Conservation (phyloP, 2,888 invertebrate species). For the Boloria euphrosyne region DNA sequence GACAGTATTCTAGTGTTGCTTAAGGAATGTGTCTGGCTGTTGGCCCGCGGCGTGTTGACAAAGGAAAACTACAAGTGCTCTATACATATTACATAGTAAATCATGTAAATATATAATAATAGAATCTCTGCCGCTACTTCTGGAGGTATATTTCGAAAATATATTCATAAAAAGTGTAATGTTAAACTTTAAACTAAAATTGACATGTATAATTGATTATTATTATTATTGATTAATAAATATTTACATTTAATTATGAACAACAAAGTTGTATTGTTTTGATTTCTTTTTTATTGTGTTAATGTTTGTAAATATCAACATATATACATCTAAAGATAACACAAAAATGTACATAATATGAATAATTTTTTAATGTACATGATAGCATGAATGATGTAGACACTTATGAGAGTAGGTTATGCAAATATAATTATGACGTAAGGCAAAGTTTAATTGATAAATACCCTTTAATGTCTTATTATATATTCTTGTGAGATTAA, state of each 20-base stretch:
- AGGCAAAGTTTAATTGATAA: too few species aligned
- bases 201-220: too few species aligned
- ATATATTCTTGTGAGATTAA: too few species aligned
- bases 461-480: too few species aligned
- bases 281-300: not conserved
- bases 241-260: not conserved
- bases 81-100: slow-evolving; percentile 7
- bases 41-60: slow-evolving; percentile 42
- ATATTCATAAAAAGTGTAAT: not conserved
- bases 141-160: too few species aligned
- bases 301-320: slow-evolving; percentile 2
- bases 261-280: not conserved
- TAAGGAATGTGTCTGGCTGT: slow-evolving; percentile 41
- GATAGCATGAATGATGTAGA: slow-evolving; percentile 24
- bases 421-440: too few species aligned
- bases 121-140: too few species aligned
- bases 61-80: slow-evolving; percentile 41
- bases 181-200: slow-evolving; percentile 1
- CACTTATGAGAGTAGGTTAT: too few species aligned
- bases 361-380: too few species aligned
- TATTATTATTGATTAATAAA: not conserved
- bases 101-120: too few species aligned
- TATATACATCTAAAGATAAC: not conserved
- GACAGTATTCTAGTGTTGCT: slow-evolving; percentile 28
- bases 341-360: too few species aligned